Evolutionary conservation across 2,888 invertebrate genomes (phyloP).

Genomic region (Calameuta idolon): DNA sequence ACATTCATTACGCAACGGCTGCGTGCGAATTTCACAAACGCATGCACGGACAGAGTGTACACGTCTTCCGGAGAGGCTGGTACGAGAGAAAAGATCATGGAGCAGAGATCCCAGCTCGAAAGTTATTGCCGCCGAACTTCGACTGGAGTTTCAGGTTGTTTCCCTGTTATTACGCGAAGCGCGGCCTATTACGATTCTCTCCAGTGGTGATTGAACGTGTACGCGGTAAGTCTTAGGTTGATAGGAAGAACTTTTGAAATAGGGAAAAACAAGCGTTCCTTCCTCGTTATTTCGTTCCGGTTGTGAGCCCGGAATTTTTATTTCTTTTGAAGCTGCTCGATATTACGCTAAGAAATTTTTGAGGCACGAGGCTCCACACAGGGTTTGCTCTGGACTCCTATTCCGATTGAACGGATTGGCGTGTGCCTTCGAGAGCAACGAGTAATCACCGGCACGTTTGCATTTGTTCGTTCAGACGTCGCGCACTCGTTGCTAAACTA

Average conservation of each 20-base stretch:
- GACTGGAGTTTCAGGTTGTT: not conserved
- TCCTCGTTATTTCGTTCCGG: not conserved
- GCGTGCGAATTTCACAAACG: not conserved
- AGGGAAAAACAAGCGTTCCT: not conserved
- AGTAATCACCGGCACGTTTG: not conserved
- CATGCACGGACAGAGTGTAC: not conserved
- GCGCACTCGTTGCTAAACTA: not conserved
- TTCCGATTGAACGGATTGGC: not conserved
- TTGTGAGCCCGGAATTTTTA: not conserved
- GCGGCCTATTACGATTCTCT: not conserved
- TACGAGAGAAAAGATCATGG: not conserved
- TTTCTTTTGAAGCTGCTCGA: not conserved
- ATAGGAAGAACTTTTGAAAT: not conserved
- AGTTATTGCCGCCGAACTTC: not conserved
- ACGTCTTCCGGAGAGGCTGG: not conserved
- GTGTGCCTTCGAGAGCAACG: not conserved
- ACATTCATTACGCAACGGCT: constrained; percentile 29
- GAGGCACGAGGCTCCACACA: not conserved
- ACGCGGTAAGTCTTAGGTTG: not conserved
- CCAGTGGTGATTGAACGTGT: not conserved
- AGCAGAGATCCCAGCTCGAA: not conserved
- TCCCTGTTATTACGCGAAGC: not conserved
- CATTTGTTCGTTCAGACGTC: not conserved
- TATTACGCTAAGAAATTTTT: not conserved
- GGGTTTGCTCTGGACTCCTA: not conserved